Evolutionary conservation across 2,113 vertebrate genomes (phyloP).

Genomic region (Hydrochoerus hydrochaeris): DNA sequence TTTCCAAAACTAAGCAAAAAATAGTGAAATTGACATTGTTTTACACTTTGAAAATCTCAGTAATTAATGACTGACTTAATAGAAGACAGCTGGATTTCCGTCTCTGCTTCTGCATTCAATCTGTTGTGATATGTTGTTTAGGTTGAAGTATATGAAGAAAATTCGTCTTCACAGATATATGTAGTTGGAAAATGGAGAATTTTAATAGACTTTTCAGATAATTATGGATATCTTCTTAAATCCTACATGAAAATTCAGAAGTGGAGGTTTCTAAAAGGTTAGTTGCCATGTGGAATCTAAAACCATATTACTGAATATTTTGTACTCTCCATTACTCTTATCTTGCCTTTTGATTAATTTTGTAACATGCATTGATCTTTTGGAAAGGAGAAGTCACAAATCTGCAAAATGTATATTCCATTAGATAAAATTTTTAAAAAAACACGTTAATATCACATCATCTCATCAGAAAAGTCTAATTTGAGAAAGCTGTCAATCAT

Average conservation of each 20-base stretch:
- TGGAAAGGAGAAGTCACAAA: conserved; percentile 4
- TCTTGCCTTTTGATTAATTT: conserved; percentile 40
- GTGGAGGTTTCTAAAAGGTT: conserved; percentile 58
- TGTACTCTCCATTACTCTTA: background rate
- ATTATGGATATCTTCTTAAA: conserved; percentile 62
- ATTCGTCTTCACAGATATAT: conserved; percentile 30
- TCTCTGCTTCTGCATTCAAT: conserved; percentile 32
- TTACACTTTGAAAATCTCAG: conserved; percentile 46
- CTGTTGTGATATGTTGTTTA: conserved; percentile 63
- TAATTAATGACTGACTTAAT: conserved; percentile 8
- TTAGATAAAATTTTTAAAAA: conserved; percentile 22
- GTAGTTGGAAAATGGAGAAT: conserved; percentile 64
- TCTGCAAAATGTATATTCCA: conserved; percentile 50
- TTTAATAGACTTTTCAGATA: conserved; percentile 63
- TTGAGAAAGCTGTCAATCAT: background rate
- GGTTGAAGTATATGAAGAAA: conserved; percentile 67
- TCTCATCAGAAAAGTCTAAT: conserved; percentile 21
- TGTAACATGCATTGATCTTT: conserved; percentile 36
- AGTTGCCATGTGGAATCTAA: conserved; percentile 54
- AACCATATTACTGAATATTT: conserved; percentile 33
- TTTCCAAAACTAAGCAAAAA: conserved; percentile 43
- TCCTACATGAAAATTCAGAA: conserved; percentile 53
- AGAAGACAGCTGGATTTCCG: conserved; percentile 44
- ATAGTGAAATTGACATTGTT: background rate
- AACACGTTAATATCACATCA: background rate